Evolutionary conservation across 64 coral and sea anemone genomes (phyloP).

Genomic region (Actinia equina): DNA sequence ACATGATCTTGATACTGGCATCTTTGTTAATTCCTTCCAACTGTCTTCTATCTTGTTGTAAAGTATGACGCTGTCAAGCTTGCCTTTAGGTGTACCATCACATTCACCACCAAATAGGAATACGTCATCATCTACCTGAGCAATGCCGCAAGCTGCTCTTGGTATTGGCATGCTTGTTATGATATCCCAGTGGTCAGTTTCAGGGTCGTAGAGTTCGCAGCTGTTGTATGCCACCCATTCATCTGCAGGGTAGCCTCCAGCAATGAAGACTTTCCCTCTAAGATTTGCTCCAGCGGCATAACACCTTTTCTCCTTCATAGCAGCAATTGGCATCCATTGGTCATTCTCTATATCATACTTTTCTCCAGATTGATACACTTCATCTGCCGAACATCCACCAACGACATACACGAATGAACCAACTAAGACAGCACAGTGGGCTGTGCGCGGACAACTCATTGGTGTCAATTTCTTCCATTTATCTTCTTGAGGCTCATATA

Average conservation of each 20-base stretch:
- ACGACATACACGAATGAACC: slow-evolving; percentile 21
- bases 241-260: background rate
- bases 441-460: slow-evolving; percentile 14
- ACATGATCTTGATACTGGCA: background rate
- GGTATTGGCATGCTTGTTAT: slow-evolving; percentile 22
- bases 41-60: slow-evolving; percentile 1
- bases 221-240: slow-evolving; percentile 2
- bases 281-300: background rate
- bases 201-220: slow-evolving; percentile 36
- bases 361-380: slow-evolving; percentile 9
- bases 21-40: background rate
- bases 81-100: background rate
- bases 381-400: background rate
- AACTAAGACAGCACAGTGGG: slow-evolving; percentile 27
- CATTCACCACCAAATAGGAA: slow-evolving; percentile 31
- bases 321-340: background rate
- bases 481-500: background rate
- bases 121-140: background rate
- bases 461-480: background rate
- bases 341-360: background rate
- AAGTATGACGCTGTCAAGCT: slow-evolving; percentile 20
- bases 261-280: slow-evolving; percentile 14
- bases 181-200: slow-evolving; percentile 3
- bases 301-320: background rate
- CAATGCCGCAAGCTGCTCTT: slow-evolving; percentile 28